Percentiles rank a stretch among this genome's conserved stretches.
Conservation (phyloP, 2,113 vertebrate genomes). For the Cyanoderma ruficeps region DNA sequence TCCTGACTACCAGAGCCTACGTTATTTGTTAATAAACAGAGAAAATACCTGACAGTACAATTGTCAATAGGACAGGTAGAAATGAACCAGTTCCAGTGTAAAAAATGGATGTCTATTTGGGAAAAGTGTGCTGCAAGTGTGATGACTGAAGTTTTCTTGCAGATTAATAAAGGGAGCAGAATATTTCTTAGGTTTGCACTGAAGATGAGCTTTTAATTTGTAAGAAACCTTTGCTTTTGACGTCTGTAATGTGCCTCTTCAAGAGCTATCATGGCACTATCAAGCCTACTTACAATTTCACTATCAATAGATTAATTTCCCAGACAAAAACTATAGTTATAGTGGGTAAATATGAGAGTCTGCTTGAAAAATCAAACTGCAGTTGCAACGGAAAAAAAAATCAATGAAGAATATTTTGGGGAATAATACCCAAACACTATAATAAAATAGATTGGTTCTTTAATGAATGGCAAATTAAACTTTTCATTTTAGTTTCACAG, state of each 20-base stretch:
- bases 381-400: not conserved
- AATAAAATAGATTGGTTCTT: not conserved
- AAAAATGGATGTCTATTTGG: not conserved
- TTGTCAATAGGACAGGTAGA: not conserved
- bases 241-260: not conserved
- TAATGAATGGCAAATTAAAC: not conserved
- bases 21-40: not conserved
- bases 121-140: not conserved
- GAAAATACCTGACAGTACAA: not conserved
- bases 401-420: not conserved
- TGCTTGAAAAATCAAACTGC: not conserved
- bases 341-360: not conserved
- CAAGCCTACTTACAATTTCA: slow-evolving; percentile 2
- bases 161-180: not conserved
- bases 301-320: slow-evolving; percentile 15
- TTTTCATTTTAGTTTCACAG: not conserved
- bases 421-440: not conserved
- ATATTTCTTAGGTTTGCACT: not conserved
- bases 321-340: not conserved
- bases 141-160: not conserved
- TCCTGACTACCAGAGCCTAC: not conserved
- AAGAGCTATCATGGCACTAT: not conserved
- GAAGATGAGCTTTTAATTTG: not conserved
- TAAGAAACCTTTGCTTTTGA: not conserved
- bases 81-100: not conserved